These are phyloP conservation scores for Ictidomys tridecemlineatus DNA, from an alignment of 2,113 vertebrate species.

Conservation along the genomic window DNA sequence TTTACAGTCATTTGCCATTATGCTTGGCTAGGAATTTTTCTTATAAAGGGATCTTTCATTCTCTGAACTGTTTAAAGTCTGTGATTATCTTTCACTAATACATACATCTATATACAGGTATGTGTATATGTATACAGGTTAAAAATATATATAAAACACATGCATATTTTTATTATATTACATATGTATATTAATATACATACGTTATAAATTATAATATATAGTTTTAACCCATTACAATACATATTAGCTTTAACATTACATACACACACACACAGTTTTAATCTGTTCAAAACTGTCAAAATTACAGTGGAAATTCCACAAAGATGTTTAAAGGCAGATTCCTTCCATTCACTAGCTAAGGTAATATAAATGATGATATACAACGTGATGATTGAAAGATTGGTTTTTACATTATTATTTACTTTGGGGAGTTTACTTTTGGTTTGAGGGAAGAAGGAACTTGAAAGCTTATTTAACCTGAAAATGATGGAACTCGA, in stretches of 20 bases:
- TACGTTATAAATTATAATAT: too few relatives aligned
- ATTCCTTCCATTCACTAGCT: background rate
- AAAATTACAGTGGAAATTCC: background rate
- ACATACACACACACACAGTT: too few relatives aligned
- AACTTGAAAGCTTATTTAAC: background rate
- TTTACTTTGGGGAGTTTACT: background rate
- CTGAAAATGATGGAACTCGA: background rate
- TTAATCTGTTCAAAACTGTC: conserved; percentile 19
- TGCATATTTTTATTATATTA: too few relatives aligned
- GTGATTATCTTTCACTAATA: background rate
- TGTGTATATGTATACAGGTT: too few relatives aligned
- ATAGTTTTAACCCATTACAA: too few relatives aligned
- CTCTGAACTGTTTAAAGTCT: conserved; percentile 29
- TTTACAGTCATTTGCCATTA: too few relatives aligned
- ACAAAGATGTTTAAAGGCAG: background rate
- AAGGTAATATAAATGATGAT: background rate
- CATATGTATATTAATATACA: too few relatives aligned
- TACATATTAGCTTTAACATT: too few relatives aligned
- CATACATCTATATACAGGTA: too few relatives aligned
- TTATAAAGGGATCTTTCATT: conserved; percentile 7
- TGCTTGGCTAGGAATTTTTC: too few relatives aligned
- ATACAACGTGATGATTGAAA: conserved; percentile 24
- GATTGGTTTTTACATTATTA: background rate
- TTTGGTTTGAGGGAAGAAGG: background rate
- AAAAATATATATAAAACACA: too few relatives aligned